Evolutionary conservation across 2,888 invertebrate species (phyloP).

Genomic region (Brachyptera putata): DNA sequence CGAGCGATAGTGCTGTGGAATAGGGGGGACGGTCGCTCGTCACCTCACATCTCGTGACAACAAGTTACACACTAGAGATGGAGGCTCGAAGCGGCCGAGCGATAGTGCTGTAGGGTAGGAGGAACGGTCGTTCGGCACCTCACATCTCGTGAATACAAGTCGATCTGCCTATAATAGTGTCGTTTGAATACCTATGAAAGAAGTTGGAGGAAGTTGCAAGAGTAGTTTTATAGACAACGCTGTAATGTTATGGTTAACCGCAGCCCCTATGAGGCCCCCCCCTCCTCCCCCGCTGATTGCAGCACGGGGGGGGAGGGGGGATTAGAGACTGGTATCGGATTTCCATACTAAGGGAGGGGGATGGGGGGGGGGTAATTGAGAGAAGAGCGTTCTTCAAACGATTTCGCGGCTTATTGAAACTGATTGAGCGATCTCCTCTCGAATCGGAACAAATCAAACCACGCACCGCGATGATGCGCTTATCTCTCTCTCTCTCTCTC

Average conservation of each 20-base stretch:
- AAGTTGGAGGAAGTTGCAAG: too few species aligned
- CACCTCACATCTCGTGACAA: too few species aligned
- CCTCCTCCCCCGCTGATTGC: not conserved
- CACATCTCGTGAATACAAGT: too few species aligned
- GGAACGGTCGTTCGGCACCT: too few species aligned
- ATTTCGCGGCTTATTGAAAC: conserved; percentile 29
- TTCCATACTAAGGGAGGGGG: not conserved
- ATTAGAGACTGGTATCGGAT: not conserved
- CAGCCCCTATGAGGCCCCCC: not conserved
- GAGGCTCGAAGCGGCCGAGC: too few species aligned
- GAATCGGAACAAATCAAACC: conserved; percentile 5
- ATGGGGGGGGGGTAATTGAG: conserved; percentile 1
- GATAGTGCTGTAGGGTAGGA: too few species aligned
- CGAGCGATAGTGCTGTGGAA: too few species aligned
- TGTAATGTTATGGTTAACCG: conserved; percentile 9
- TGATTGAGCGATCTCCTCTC: conserved; percentile 4
- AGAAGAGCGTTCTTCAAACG: conserved; percentile 21
- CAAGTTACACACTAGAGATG: too few species aligned
- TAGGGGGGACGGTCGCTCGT: too few species aligned
- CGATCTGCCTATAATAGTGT: too few species aligned
- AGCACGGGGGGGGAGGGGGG: not conserved
- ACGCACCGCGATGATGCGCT: conserved; percentile 9
- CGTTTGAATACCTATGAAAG: too few species aligned
- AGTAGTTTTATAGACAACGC: too few species aligned
- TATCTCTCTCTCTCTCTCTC: not conserved